These are phyloP conservation scores for Keiferia lycopersicella DNA, from an alignment of 2,888 invertebrate genomes.

Conservation along the genomic window DNA sequence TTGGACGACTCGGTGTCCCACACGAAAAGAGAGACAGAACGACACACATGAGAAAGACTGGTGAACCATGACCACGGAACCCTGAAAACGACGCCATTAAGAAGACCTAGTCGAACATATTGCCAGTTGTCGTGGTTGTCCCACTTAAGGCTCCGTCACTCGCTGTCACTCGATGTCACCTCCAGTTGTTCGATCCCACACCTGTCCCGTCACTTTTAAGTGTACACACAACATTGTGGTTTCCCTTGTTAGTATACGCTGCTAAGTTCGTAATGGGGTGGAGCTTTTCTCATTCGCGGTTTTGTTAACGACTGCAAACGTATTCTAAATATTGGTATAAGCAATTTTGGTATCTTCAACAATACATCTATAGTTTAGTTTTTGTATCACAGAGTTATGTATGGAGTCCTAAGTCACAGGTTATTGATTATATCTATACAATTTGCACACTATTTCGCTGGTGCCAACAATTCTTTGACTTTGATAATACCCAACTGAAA, in stretches of 20 bases:
- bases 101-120: not conserved
- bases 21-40: too few relatives aligned
- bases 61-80: not conserved
- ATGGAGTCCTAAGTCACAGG: too few relatives aligned
- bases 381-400: too few relatives aligned
- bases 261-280: not conserved
- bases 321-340: too few relatives aligned
- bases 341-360: too few relatives aligned
- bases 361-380: too few relatives aligned
- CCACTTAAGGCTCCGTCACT: constrained; percentile 10
- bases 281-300: not conserved
- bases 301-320: not conserved
- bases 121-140: not conserved
- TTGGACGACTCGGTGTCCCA: too few relatives aligned
- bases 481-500: too few relatives aligned
- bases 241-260: constrained; percentile 1
- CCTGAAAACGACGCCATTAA: not conserved
- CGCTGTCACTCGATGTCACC: constrained; percentile 6
- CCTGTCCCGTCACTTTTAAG: constrained; percentile 18
- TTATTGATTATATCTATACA: too few relatives aligned
- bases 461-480: too few relatives aligned
- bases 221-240: not conserved
- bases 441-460: too few relatives aligned
- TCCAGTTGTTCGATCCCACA: constrained; percentile 10
- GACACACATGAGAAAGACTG: too few relatives aligned